Percentiles rank a stretch among this genome's conserved stretches.
Evolutionary conservation across 2,888 invertebrate genomes (phyloP).

Genomic region (Parnassius mnemosyne): DNA sequence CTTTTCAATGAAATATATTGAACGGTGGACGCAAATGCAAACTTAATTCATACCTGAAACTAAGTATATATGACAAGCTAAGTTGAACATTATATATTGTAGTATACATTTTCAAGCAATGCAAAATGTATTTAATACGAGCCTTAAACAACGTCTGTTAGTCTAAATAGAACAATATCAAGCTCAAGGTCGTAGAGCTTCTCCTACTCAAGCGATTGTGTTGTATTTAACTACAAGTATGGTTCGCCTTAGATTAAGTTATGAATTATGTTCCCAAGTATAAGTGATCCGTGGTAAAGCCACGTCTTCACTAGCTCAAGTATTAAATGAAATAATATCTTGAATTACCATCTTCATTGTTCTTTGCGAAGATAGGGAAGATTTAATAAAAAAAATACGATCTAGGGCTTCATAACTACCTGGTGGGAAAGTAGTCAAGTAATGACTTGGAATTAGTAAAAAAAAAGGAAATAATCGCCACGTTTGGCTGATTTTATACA

Average conservation of each 20-base stretch:
- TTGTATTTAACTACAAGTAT: constrained; percentile 14
- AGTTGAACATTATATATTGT: background rate
- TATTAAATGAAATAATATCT: background rate
- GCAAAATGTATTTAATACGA: too few species aligned
- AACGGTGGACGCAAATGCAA: too few species aligned
- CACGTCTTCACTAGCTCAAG: background rate
- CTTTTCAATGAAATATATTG: too few species aligned
- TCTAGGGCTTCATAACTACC: too few species aligned
- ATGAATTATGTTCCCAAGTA: background rate
- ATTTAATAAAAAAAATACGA: too few species aligned
- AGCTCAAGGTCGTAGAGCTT: constrained; percentile 18
- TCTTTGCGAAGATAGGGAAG: too few species aligned
- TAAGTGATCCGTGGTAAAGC: background rate
- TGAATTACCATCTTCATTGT: too few species aligned
- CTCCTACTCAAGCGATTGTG: constrained; percentile 13
- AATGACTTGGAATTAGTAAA: too few species aligned
- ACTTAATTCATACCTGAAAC: too few species aligned
- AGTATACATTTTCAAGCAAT: constrained; percentile 13
- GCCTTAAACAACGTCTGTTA: constrained; percentile 3
- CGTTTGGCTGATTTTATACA: too few species aligned
- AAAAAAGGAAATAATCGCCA: too few species aligned
- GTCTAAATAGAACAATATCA: constrained; percentile 25
- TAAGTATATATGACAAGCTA: background rate
- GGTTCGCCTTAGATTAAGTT: constrained; percentile 16
- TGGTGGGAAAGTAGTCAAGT: too few species aligned